A percentile compares a stretch with the other conserved stretches of the same genome.
phyloP scores from a whole-genome alignment of 1,140 invertebrate species.

The Drosophila willistoni region DNA sequence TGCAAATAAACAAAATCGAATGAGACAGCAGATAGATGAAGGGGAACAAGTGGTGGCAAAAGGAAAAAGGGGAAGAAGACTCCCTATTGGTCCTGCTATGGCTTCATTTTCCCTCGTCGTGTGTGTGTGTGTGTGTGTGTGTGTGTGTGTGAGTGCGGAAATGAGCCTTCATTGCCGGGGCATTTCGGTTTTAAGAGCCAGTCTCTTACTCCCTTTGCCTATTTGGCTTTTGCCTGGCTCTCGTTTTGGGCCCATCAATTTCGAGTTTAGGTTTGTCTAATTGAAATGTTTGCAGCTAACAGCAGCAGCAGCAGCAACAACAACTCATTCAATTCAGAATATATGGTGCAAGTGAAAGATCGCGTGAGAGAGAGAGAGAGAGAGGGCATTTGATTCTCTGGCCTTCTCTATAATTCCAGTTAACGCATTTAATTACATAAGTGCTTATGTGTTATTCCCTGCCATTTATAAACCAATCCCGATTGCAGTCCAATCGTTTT shows the following conservation, averaged over 20 bases:
- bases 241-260: conserved; percentile 64
- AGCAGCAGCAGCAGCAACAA: conserved; percentile 18
- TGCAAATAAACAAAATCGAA: conserved; percentile 83
- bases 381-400: neutral
- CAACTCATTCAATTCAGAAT: conserved; percentile 27
- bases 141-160: conserved; percentile 68
- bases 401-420: conserved; percentile 38
- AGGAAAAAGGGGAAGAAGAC: neutral
- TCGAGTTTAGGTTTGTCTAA: conserved; percentile 76
- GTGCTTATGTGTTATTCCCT: conserved; percentile 73
- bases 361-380: conserved; percentile 7
- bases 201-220: conserved; percentile 16
- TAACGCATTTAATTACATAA: conserved; percentile 81
- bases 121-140: conserved; percentile 22
- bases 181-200: conserved; percentile 47
- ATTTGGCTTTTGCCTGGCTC: neutral
- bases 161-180: conserved; percentile 74
- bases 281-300: conserved; percentile 69
- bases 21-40: conserved; percentile 34
- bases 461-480: conserved; percentile 29
- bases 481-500: conserved; percentile 1
- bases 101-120: neutral
- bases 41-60: too few species aligned
- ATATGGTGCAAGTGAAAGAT: conserved; percentile 11
- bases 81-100: neutral